These are phyloP conservation scores for Zosterops japonicus DNA, from an alignment of 2,113 vertebrate genomes.

Conservation along the genomic window DNA sequence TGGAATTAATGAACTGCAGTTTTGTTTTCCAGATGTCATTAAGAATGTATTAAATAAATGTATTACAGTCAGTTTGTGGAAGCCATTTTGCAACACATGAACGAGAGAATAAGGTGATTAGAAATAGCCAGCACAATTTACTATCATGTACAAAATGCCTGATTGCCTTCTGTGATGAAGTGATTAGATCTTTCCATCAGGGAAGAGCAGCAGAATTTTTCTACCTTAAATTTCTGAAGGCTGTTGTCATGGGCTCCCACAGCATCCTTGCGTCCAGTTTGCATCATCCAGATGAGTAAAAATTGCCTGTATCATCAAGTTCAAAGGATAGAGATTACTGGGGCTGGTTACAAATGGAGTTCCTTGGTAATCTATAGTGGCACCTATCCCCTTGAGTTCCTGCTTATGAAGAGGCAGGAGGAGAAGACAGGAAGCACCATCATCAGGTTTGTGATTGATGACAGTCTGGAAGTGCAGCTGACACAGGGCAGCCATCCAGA, in stretches of 20 bases:
- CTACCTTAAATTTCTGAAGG: not conserved
- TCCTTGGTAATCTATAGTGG: not conserved
- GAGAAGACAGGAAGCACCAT: not conserved
- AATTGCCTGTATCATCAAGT: not conserved
- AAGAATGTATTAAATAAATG: not conserved
- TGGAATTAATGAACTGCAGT: not conserved
- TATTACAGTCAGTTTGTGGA: not conserved
- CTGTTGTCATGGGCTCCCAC: not conserved
- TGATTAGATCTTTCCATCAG: not conserved
- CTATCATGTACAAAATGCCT: not conserved
- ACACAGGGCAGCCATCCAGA: not conserved
- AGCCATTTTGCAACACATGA: not conserved
- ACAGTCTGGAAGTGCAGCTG: not conserved
- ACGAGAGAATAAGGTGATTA: not conserved
- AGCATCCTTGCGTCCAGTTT: not conserved
- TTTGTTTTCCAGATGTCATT: not conserved
- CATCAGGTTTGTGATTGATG: not conserved
- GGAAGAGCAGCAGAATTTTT: not conserved
- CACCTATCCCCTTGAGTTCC: not conserved
- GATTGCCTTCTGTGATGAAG: not conserved
- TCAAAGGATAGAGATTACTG: not conserved
- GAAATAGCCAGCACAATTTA: not conserved
- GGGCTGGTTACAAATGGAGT: not conserved
- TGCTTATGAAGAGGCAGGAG: not conserved
- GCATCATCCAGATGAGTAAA: not conserved